These are phyloP conservation scores for Melanotaenia nigrans DNA, from an alignment of 2,797 vertebrate species.

Conservation along the genomic window DNA sequence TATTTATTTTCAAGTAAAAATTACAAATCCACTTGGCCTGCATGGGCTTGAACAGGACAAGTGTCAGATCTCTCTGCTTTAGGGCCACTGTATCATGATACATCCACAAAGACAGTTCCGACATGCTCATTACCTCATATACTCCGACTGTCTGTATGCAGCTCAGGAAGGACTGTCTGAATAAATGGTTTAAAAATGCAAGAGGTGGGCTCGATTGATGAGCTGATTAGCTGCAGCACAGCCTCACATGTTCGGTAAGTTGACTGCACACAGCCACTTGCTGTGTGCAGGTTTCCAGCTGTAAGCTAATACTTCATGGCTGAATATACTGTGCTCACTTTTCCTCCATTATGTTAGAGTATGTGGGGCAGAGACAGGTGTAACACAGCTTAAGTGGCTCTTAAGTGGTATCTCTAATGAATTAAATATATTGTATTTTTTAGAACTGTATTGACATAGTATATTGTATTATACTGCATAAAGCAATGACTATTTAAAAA, in stretches of 20 bases:
- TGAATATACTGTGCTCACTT: constrained; percentile 9
- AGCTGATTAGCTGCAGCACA: constrained; percentile 28
- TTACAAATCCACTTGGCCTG: not conserved
- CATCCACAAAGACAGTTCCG: not conserved
- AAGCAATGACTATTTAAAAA: not conserved
- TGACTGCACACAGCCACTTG: constrained; percentile 6
- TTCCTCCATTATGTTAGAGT: constrained; percentile 14
- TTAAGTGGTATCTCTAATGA: not conserved
- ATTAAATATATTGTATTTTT: not conserved
- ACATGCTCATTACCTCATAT: constrained; percentile 19
- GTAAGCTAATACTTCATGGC: constrained; percentile 29
- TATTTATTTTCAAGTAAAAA: not conserved
- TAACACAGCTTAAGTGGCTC: too few relatives aligned
- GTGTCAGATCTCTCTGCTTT: not conserved
- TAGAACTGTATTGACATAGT: not conserved
- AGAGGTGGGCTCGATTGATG: constrained; percentile 40
- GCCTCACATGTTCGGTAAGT: constrained; percentile 31
- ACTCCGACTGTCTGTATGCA: constrained; percentile 18
- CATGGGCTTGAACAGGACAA: not conserved
- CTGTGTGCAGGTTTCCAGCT: constrained; percentile 10
- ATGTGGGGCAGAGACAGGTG: constrained; percentile 1
- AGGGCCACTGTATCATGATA: not conserved
- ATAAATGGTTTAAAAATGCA: constrained; percentile 64
- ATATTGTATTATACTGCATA: not conserved
- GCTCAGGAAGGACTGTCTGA: constrained; percentile 28